Percentiles rank a stretch among this genome's conserved stretches.
phyloP scores from a whole-genome alignment of 2,113 vertebrate genomes.

The Galbula dea region DNA sequence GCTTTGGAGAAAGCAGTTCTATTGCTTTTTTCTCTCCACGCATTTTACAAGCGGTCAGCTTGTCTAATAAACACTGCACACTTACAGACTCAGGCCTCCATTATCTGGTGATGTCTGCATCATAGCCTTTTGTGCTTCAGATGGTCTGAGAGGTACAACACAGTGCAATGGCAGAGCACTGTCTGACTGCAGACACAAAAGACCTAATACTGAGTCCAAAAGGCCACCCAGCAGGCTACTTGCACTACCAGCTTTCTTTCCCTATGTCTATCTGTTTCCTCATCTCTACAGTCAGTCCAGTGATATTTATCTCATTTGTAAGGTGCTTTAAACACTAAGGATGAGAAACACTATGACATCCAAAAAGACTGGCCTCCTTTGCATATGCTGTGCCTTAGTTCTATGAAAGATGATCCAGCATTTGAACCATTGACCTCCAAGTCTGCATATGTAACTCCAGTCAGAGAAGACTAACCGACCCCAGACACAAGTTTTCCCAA shows the following conservation, averaged over 20 bases:
- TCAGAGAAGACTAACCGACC: neutral
- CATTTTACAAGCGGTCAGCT: neutral
- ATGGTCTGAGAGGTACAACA: neutral
- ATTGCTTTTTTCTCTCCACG: fast-evolving
- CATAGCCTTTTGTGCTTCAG: neutral
- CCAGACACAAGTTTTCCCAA: neutral
- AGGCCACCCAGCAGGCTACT: neutral
- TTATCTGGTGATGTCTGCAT: neutral
- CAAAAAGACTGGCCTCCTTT: neutral
- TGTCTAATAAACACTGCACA: fast-evolving
- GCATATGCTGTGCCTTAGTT: neutral
- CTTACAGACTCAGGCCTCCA: neutral
- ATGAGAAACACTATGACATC: neutral
- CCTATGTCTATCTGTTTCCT: neutral
- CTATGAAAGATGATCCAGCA: neutral
- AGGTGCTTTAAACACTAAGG: neutral
- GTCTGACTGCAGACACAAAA: neutral
- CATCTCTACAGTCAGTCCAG: neutral
- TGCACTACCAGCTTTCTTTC: neutral
- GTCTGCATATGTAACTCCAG: neutral
- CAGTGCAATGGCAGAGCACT: neutral
- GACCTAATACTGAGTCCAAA: neutral
- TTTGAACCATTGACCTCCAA: neutral
- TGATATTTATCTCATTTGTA: neutral
- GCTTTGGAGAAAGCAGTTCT: neutral